Evolutionary conservation across 2,113 vertebrate species (phyloP).

Genomic region (Siniperca chuatsi): DNA sequence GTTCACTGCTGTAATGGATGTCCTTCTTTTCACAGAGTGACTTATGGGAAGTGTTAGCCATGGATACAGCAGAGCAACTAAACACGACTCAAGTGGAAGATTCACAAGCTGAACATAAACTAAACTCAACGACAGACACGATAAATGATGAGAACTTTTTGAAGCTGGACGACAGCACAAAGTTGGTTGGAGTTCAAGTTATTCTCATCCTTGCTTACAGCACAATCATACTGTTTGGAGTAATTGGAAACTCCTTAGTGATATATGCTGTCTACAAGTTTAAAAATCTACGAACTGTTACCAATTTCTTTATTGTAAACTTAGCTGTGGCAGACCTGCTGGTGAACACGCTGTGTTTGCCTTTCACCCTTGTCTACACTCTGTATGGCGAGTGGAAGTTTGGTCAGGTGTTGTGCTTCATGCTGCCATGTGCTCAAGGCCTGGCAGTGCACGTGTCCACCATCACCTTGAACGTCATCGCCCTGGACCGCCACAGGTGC

Average conservation of each 20-base stretch:
- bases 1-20: not conserved
- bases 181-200: conserved; percentile 89
- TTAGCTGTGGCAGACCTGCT: conserved; percentile 93
- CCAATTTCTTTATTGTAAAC: conserved; percentile 96
- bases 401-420: conserved; percentile 90
- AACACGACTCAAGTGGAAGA: conserved; percentile 82
- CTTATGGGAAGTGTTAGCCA: conserved; percentile 74
- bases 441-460: conserved; percentile 95
- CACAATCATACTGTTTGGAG: conserved; percentile 93
- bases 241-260: conserved; percentile 92
- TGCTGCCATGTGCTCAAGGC: conserved; percentile 93
- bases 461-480: conserved; percentile 94
- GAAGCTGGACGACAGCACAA: conserved; percentile 91
- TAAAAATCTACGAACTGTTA: conserved; percentile 92
- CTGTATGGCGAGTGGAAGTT: conserved; percentile 93
- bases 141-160: conserved; percentile 27
- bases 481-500: conserved; percentile 93
- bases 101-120: conserved; percentile 3
- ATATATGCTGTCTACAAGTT: conserved; percentile 94
- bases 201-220: conserved; percentile 93
- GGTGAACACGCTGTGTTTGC: conserved; percentile 93
- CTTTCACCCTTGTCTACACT: conserved; percentile 93
- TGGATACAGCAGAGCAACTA: conserved; percentile 76
- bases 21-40: conserved; percentile 54
- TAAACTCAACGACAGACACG: not conserved